Percentiles rank a stretch among this genome's conserved stretches.
Conservation (phyloP, 2,797 vertebrate genomes). For the Pelodytes ibericus region DNA sequence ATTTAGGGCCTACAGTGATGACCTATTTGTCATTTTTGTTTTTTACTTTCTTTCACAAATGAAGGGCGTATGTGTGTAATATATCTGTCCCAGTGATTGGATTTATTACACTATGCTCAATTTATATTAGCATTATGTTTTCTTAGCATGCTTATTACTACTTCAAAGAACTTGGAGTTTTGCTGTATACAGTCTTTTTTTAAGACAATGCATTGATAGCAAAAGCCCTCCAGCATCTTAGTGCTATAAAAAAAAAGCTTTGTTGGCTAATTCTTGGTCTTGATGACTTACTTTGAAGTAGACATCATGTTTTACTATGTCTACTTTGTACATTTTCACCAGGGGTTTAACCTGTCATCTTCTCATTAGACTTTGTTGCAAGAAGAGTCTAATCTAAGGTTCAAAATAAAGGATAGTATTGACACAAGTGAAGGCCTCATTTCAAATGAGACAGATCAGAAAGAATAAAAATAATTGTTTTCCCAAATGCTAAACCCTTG, state of each 20-base stretch:
- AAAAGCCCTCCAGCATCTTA: background rate
- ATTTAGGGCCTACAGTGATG: background rate
- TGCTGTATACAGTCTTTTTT: background rate
- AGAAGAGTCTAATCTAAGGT: background rate
- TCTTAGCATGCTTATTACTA: no score
- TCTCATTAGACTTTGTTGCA: background rate
- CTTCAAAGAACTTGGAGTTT: background rate
- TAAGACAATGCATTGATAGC: background rate
- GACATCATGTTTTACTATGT: background rate
- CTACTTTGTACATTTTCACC: background rate
- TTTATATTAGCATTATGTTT: background rate
- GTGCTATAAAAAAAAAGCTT: background rate
- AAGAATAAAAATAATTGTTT: background rate
- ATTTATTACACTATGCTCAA: background rate
- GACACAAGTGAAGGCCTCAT: background rate
- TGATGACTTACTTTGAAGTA: slow-evolving; percentile 3
- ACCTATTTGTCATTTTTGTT: background rate
- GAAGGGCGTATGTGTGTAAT: no score
- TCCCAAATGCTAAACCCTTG: background rate
- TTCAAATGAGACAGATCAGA: background rate
- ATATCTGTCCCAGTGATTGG: background rate
- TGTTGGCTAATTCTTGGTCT: background rate
- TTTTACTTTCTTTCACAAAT: background rate
- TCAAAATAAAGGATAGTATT: background rate
- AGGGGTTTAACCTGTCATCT: background rate